These are phyloP conservation scores for Notoglanidium macrostoma DNA, from an alignment of 2,797 vertebrate genomes.

Conservation along the genomic window DNA sequence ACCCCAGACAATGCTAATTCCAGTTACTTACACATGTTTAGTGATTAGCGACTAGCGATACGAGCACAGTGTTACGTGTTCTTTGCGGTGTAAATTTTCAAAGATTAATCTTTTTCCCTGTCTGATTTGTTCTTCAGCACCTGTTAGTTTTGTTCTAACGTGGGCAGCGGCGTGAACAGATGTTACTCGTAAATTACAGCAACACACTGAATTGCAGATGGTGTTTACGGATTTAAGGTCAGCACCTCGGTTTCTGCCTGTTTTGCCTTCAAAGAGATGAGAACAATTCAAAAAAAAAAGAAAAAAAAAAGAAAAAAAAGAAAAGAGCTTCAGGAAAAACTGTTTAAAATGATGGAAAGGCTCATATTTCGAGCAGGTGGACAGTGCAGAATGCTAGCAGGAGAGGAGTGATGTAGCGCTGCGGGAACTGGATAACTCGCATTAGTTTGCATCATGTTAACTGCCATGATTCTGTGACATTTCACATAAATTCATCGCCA, in stretches of 20 bases:
- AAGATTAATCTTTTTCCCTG: not conserved
- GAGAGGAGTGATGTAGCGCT: not conserved
- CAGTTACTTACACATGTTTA: not conserved
- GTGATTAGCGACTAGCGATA: not conserved
- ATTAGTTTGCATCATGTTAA: not conserved
- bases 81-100: not conserved
- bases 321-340: not conserved
- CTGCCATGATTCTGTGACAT: not conserved
- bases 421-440: not conserved
- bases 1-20: not conserved
- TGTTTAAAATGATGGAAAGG: not conserved
- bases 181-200: constrained; percentile 23
- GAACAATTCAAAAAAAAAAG: not conserved
- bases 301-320: not conserved
- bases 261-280: not conserved
- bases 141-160: constrained; percentile 17
- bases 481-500: not conserved
- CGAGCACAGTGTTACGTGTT: not conserved
- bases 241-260: not conserved
- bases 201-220: constrained; percentile 17
- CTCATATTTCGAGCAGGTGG: not conserved
- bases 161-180: constrained; percentile 13
- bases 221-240: constrained; percentile 29
- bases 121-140: constrained; percentile 17
- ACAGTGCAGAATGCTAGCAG: not conserved